A percentile compares a stretch with the other conserved stretches of the same genome.
Conservation (phyloP, 2,797 vertebrate species). For the Ctenosaura bakeri region DNA sequence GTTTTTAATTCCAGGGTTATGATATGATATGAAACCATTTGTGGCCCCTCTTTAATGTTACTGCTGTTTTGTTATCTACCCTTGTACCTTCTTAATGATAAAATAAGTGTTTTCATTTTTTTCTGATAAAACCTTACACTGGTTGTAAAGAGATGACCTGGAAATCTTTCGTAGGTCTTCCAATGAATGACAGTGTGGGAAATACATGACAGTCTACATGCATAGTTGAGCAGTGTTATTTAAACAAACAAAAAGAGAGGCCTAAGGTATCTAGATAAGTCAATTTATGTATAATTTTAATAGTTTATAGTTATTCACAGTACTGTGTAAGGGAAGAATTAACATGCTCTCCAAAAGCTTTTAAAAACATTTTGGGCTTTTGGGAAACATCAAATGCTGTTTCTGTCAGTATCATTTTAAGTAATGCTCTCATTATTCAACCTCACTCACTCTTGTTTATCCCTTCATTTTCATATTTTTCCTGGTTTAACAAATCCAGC, state of each 20-base stretch:
- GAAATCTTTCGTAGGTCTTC: too few relatives aligned
- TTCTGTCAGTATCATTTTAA: slow-evolving; percentile 3
- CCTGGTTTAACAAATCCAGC: neutral
- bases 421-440: slow-evolving; percentile 1
- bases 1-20: too few relatives aligned
- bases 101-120: too few relatives aligned
- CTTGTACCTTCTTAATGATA: too few relatives aligned
- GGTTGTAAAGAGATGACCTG: too few relatives aligned
- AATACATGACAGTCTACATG: too few relatives aligned
- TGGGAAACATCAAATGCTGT: neutral
- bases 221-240: neutral
- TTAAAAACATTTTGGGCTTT: neutral
- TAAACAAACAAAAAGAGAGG: neutral
- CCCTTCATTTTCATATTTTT: neutral
- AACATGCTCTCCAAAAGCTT: neutral
- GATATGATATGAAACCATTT: too few relatives aligned
- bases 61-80: too few relatives aligned
- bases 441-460: neutral
- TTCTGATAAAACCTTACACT: too few relatives aligned
- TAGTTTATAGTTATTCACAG: neutral
- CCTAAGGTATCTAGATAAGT: neutral
- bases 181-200: too few relatives aligned
- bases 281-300: neutral
- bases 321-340: neutral
- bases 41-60: too few relatives aligned